Base-by-base conservation (phyloP, 1,140 invertebrate species). In the Drosophila obscura region DNA sequence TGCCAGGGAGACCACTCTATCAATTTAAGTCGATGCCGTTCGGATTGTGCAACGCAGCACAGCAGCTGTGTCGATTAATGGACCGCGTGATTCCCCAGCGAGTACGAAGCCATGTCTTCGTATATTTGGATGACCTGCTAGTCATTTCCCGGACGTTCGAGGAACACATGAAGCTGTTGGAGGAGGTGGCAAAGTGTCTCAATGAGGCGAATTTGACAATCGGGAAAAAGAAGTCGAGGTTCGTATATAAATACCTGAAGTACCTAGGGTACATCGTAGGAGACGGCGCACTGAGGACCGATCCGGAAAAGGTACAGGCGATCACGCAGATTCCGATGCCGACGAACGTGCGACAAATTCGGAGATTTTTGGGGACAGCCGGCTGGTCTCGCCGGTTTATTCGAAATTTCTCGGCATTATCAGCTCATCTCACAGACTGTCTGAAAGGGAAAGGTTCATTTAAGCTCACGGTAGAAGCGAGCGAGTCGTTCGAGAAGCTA, bases 11-110 rank as follows among this genome's bases (percentile, higher is more conserved):
- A 57, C 26, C 26, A 6, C 5, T 28, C 90, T 92, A 80, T 19
- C 19, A 19, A 19, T 19, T 92, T 61, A 76, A 56, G n/a, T 77
- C 90, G 0, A 91, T 93, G 89, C 91, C 92, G 0, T 93, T 93
- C 73, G 93, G 92, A 1, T 74, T 93, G 1, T 69, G 60, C 19
- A 92, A 93, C 68, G 80, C 88, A 3, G 76, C 92, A 2, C 58
- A 59, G 28, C 43, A 49, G 1, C 16, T 61, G 53, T 19, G 19
- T 19, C 19, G 19, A 19, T 19, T 19, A 19, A 1, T 77, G 52
- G 59, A 77, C 44, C 31, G 53, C 41, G 53, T 69, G 4, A 68
- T 77, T 1, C 61, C 71, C 6, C 44, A 53, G 5, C 39, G 58
- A 9, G 26, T 71, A 5, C 28, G 62, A 13, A n/a, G 44, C 15